phyloP scores from a whole-genome alignment of 2,113 vertebrate genomes.

The human (Homo sapiens) region DNA sequence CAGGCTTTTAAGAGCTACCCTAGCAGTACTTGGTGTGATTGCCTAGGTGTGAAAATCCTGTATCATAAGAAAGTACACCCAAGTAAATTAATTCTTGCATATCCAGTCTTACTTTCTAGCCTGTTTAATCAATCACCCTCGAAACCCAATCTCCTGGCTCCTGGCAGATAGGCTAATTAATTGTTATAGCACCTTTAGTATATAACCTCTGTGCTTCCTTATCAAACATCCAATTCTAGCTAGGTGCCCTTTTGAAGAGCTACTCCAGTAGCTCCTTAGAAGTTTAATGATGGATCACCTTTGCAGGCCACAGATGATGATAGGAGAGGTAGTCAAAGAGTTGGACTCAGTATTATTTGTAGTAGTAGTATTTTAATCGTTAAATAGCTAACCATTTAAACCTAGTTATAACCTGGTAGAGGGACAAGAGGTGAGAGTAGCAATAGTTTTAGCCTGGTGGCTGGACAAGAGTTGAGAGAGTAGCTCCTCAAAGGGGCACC shows the following conservation, averaged over 20 bases:
- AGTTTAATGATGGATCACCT: too few species aligned
- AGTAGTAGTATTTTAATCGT: too few species aligned
- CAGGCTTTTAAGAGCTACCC: not conserved
- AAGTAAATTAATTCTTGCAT: slow-evolving; percentile 10
- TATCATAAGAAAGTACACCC: not conserved
- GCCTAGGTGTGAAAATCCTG: not conserved
- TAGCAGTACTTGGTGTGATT: not conserved
- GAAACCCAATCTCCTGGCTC: not conserved
- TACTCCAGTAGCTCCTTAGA: too few species aligned
- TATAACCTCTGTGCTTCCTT: not conserved
- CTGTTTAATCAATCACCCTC: not conserved
- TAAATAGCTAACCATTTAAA: not conserved
- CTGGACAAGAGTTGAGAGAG: not conserved
- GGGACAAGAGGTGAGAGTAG: not conserved
- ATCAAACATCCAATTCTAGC: not conserved
- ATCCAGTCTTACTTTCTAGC: not conserved
- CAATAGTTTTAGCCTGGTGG: not conserved
- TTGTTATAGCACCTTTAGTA: not conserved
- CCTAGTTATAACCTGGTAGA: not conserved
- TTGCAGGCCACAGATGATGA: too few species aligned
- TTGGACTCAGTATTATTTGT: too few species aligned
- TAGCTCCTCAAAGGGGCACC: not conserved
- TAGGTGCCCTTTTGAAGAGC: too few species aligned
- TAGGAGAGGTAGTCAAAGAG: too few species aligned
- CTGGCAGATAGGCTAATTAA: not conserved